Evolutionary conservation across 2,113 vertebrate species (phyloP), one percentile per base, ranked within the genome.

Genomic region (Macquaria ambigua): DNA sequence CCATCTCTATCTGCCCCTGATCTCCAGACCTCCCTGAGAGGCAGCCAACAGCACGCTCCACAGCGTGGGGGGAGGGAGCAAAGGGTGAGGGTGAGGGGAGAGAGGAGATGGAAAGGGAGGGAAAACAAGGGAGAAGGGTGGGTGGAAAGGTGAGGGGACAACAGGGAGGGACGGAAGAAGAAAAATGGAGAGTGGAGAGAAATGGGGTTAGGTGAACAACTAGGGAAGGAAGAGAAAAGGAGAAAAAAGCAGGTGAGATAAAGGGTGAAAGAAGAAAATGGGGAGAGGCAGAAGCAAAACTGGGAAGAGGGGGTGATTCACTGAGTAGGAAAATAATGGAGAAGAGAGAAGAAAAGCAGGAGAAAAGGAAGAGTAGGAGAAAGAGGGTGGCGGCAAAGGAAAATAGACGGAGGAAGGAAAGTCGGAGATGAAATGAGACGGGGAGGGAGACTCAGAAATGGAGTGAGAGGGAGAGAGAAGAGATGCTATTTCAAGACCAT

Each of bases 401-500:
- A 84, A 85, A 89, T 71, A 82, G 52, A 88, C 31, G 52, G 63
- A 80, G 75, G 79, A 50, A 82, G 81, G 77, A 82, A 80, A 83
- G 88, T 74, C 28, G 8, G 73, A 83, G 77, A 90, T 89, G 87
- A 86, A 77, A 86, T 87, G 89, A 93, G 87, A 81, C 39, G 50
- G 1, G 87, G 58, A 87, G 87, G 74, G 74, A 85, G 84, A 79
- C 70, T 87, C 59, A 79, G 68, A 83, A 87, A 90, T 52, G 71
- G 83, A 84, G 90, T 41, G 89, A 90, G 87, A 87, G 53, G 58
- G 74, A 55, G 79, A 89, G 84, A 88, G 88, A 92, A 80, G 83
- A 85, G 89, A 91, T 93, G 88, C 93, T 95, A 95, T 96, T 95
- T 96, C 93, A 93, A 94, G 94, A 93, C 90, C 84, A 90, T 91